phyloP scores from a whole-genome alignment of 2,113 vertebrate species.

The Panthera tigris region DNA sequence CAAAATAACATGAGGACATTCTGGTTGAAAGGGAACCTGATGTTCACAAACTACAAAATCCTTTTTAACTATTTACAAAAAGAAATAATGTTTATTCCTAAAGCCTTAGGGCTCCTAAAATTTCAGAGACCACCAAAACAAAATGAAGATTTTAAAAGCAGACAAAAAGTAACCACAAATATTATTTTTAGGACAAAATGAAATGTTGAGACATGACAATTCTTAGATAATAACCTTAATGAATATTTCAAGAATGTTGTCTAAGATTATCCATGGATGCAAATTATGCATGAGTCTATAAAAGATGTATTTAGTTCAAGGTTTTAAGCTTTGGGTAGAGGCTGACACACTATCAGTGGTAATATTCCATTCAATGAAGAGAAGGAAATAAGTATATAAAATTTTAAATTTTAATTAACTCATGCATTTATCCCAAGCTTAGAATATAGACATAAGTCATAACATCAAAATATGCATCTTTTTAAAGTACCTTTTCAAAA shows the following conservation, averaged over 20 bases:
- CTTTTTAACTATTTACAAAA: background rate
- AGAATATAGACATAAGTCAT: background rate
- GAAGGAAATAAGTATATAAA: background rate
- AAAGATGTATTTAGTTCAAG: background rate
- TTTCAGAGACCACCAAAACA: background rate
- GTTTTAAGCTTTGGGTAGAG: background rate
- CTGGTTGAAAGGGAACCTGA: background rate
- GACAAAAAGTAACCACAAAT: background rate
- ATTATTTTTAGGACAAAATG: background rate
- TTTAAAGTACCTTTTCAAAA: background rate
- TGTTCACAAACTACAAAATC: background rate
- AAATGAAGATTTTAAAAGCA: background rate
- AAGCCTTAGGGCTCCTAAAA: background rate
- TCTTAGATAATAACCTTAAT: background rate
- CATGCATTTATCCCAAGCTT: background rate
- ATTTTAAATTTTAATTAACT: background rate
- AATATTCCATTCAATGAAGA: background rate
- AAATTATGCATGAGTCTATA: background rate
- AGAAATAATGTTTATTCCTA: background rate
- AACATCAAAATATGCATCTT: background rate
- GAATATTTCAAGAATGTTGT: background rate
- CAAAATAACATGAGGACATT: background rate
- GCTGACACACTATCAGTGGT: background rate
- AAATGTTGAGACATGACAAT: background rate
- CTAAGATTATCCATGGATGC: background rate